These are phyloP conservation scores for Cosmia trapezina DNA, from an alignment of 2,888 invertebrate species.

Conservation along the genomic window DNA sequence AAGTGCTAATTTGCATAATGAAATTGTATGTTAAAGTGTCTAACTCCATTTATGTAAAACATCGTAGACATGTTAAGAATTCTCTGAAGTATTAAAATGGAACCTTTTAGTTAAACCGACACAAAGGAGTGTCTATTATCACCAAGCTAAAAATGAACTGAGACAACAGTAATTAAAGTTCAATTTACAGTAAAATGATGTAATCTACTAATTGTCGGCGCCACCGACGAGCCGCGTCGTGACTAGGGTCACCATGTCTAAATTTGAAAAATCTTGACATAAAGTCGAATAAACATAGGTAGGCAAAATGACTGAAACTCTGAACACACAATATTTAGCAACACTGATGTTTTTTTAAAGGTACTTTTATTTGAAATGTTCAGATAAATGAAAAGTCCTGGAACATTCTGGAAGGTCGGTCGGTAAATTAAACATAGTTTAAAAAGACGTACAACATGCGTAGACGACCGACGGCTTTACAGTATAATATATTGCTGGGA, in stretches of 20 bases:
- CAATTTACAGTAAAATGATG: conserved; percentile 34
- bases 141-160: conserved; percentile 34
- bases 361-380: not conserved
- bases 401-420: not conserved
- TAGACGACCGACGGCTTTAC: too few relatives aligned
- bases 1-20: not conserved
- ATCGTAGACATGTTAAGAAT: conserved; percentile 8
- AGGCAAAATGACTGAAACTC: not conserved
- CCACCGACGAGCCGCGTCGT: not conserved
- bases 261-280: not conserved
- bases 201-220: conserved; percentile 37
- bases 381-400: too few relatives aligned
- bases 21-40: not conserved
- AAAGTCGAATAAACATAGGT: not conserved
- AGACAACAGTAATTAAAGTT: conserved; percentile 48
- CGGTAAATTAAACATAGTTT: too few relatives aligned
- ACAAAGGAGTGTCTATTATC: conserved; percentile 12
- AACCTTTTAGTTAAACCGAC: not conserved
- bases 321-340: too few relatives aligned
- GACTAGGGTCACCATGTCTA: not conserved
- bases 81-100: conserved; percentile 21
- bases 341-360: not conserved
- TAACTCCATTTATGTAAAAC: conserved; percentile 6
- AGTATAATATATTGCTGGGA: too few relatives aligned
- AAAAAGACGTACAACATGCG: too few relatives aligned